Base-by-base conservation (phyloP, 2,888 invertebrate species). In the Blomia tropicalis region DNA sequence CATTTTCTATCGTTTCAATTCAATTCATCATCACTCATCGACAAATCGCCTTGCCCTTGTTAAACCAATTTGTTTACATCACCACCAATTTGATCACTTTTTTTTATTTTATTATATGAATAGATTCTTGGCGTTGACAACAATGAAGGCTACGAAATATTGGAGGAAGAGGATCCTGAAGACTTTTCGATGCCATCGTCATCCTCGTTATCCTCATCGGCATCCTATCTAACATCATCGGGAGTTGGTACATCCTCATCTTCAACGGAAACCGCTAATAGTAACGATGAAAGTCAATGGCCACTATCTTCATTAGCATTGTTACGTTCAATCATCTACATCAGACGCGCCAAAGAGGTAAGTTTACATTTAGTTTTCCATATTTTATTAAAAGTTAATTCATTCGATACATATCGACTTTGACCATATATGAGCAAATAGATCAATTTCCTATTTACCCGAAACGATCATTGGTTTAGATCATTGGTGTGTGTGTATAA, bases 121-220 rank as follows among this genome's bases (percentile, higher is more conserved):
- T 44, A 81, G 69, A 64, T 63, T 36, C 60, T 68, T 41, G 68
- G 68, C 36, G 66, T 68, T 22, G 72, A 72, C 44, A 70, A 71
- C 64, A 71, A 71, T 51, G 32, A 68, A 70, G 59, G 73, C 69
- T 68, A 70, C 70, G 29, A 69, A 68, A 43, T 69, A 66, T 30
- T 70, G 68, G 67, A 70, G 69, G 65, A 68, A 29, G 25, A 64
- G 1, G 62, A 63, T 43, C 69, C 71, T 0, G 70, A 70, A 47
- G 73, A 74, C 0, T 81, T 19, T 36, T 90, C 27, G 59, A 60
- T 47, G 56, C 29, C 29, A 2, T 23, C 17, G 19, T 56, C 56
- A 22, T 29, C 56, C 11, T 29, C 56, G 4, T 56, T 27, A 31
- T 56, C 56, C 11, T 56, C 56, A 30, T 27, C 4, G 27, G 3